These are phyloP conservation scores for Acanthosepion pharaonis DNA, from an alignment of 2,888 invertebrate genomes.

Conservation along the genomic window DNA sequence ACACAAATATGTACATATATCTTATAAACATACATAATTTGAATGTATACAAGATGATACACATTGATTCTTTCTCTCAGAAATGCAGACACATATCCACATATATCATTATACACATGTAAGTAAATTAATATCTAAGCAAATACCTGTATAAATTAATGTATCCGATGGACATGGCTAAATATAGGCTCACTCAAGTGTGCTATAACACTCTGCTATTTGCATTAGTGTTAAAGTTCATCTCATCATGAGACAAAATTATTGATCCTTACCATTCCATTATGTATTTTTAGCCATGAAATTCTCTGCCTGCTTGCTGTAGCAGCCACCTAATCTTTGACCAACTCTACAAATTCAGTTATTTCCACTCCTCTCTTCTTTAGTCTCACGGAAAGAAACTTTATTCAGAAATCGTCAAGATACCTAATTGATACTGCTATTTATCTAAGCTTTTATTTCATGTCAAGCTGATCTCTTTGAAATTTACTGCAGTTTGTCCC, in stretches of 20 bases:
- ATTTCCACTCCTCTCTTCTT: not conserved
- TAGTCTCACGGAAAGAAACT: not conserved
- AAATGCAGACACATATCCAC: no score
- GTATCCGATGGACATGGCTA: not conserved
- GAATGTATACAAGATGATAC: no score
- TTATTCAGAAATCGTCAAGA: not conserved
- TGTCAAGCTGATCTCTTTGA: no score
- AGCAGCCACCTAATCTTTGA: not conserved
- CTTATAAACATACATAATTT: no score
- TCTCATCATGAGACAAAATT: slow-evolving; percentile 10
- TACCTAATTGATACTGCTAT: no score
- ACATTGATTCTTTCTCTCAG: no score
- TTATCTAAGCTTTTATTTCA: no score
- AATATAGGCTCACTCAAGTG: not conserved
- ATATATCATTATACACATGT: no score
- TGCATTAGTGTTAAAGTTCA: not conserved
- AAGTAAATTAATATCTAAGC: no score
- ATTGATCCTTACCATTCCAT: no score
- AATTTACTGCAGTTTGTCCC: no score
- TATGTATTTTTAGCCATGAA: slow-evolving; percentile 7
- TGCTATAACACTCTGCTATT: not conserved
- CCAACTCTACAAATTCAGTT: not conserved
- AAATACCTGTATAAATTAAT: not conserved
- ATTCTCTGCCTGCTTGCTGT: not conserved
- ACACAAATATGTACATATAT: no score